Base-by-base conservation (phyloP, 2,113 vertebrate species). In the Oostethus manadensis region DNA sequence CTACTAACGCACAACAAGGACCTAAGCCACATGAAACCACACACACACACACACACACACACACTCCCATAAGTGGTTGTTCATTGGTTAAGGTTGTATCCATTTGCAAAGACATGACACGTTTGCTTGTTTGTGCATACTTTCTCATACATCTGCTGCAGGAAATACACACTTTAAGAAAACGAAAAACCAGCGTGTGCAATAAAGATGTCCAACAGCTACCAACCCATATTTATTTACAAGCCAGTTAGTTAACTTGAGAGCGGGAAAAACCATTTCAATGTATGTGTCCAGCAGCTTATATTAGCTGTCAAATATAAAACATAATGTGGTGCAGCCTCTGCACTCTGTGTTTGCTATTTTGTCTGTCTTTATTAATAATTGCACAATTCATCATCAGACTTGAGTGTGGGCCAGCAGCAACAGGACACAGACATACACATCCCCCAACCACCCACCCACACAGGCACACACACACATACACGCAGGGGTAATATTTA, bases 361-460 rank as follows among this genome's bases (percentile, higher is more conserved):
- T 45, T 33, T 8, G 45, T 56, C 1, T 10, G 33, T 51, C 66
- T 57, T 66, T 73, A 66, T 83, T 77, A 83, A 83, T 82, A 80
- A 83, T 86, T 78, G 77, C 75, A 70, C 74, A 67, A 71, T 79
- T 74, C 44, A 71, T 86, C 74, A 70, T 42, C 56, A 55, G 56
- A 72, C 59, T 43, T 22, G 55, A 62, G 62, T 58, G 65, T 60
- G 63, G 68, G 62, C 55, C 26, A 44, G 43, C 26, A 44, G 43
- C 16, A 43, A 17, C 33, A 49, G 51, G 54, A 42, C 38, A 14
- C 10, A 14, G 11, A 40, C 10, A 40, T 11, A 40, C 73, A 70
- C 23, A 22, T n/a, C n/a, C n/a, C n/a, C n/a, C 61, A 50, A n/a
- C n/a, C 29, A 26, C 23, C 2, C 20, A 62, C 45, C 22, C 69